Percentiles rank a stretch among this genome's conserved stretches.
These are phyloP conservation scores for Eubasilissa regina DNA, from an alignment of 1,140 invertebrate species.

Conservation along the genomic window DNA sequence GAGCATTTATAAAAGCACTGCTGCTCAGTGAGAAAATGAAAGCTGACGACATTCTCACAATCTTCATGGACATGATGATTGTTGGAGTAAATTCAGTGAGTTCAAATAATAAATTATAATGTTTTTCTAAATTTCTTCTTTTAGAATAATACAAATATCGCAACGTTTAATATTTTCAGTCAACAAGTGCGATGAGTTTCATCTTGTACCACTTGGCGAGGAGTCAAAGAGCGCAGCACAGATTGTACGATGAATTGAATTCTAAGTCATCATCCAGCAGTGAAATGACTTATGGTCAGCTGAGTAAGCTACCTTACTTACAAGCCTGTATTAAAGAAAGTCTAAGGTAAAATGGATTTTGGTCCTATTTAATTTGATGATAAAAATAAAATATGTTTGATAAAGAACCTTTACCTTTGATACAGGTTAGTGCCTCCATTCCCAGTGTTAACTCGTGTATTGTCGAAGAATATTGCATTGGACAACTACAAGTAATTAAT, in stretches of 20 bases:
- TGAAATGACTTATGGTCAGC: constrained; percentile 64
- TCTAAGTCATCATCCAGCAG: constrained; percentile 63
- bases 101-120: neutral
- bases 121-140: neutral
- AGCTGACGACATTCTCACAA: constrained; percentile 75
- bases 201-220: constrained; percentile 68
- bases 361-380: neutral
- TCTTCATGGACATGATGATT: constrained; percentile 78
- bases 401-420: constrained; percentile 35
- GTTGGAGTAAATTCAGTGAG: constrained; percentile 75
- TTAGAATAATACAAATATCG: neutral
- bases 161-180: constrained; percentile 60
- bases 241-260: constrained; percentile 72
- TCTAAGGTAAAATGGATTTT: constrained; percentile 62
- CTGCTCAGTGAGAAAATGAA: constrained; percentile 72
- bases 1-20: constrained; percentile 65
- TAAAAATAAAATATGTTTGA: neutral
- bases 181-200: constrained; percentile 67
- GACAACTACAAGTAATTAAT: constrained; percentile 77
- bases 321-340: constrained; percentile 73
- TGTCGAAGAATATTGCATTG: constrained; percentile 78
- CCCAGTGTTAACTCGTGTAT: constrained; percentile 76
- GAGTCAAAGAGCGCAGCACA: constrained; percentile 70
- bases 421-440: constrained; percentile 76
- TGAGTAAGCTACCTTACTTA: constrained; percentile 68